phyloP scores from a whole-genome alignment of 2,113 vertebrate genomes.

The Elgaria multicarinata region DNA sequence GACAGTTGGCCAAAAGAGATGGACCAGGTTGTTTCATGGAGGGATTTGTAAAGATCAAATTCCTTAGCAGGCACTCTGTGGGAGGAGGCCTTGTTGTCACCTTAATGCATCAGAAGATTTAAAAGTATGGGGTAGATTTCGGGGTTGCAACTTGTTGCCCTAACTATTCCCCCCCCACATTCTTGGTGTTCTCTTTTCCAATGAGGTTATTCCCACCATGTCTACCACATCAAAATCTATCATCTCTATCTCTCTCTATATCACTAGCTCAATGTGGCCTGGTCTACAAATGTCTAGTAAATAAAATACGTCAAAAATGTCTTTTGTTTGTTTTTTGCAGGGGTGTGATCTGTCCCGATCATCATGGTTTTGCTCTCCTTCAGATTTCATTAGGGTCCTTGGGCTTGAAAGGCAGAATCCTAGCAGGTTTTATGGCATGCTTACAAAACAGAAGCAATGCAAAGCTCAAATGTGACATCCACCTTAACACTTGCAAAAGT shows the following conservation, averaged over 20 bases:
- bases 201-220: neutral
- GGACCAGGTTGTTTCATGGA: neutral
- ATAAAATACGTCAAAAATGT: neutral
- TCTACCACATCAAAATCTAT: neutral
- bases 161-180: neutral
- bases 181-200: neutral
- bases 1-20: neutral
- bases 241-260: neutral
- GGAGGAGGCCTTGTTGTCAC: neutral
- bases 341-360: neutral
- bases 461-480: neutral
- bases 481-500: neutral
- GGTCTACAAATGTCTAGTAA: constrained; percentile 21
- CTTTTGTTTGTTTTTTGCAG: neutral
- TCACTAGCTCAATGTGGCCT: neutral
- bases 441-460: neutral
- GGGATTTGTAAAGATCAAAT: neutral
- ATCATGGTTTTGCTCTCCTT: constrained; percentile 1
- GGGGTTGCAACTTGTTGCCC: neutral
- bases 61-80: neutral
- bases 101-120: neutral
- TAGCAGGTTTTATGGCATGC: neutral
- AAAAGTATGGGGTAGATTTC: neutral
- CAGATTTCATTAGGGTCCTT: constrained; percentile 8
- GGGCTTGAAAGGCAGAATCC: neutral